phyloP scores from a whole-genome alignment of 2,113 vertebrate genomes.

The Halcyon malimbica region DNA sequence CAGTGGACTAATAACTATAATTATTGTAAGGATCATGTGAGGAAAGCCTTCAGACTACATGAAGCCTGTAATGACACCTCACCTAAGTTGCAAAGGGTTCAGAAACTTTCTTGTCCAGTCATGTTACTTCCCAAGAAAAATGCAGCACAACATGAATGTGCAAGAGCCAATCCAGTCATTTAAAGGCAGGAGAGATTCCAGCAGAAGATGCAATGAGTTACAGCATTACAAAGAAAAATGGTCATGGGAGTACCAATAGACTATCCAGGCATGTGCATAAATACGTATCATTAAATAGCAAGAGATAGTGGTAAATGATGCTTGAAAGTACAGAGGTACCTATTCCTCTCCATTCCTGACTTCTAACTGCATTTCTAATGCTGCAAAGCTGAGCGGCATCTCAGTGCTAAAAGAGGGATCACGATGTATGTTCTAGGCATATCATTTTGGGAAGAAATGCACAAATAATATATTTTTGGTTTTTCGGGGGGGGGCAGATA shows the following conservation, averaged over 20 bases:
- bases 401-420: not conserved
- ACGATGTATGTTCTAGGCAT: not conserved
- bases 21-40: not conserved
- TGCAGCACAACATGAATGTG: not conserved
- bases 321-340: not conserved
- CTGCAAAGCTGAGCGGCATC: not conserved
- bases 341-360: not conserved
- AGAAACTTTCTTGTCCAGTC: not conserved
- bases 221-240: not conserved
- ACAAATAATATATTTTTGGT: not conserved
- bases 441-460: not conserved
- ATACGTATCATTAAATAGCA: not conserved
- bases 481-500: not conserved
- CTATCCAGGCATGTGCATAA: not conserved
- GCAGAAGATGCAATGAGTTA: not conserved
- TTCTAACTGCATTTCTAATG: not conserved
- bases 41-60: not conserved
- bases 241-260: not conserved
- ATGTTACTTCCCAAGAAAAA: conserved; percentile 2
- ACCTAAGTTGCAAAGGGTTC: not conserved
- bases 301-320: not conserved
- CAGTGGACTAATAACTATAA: not conserved
- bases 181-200: not conserved
- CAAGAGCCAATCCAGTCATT: not conserved
- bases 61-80: not conserved